phyloP scores from a whole-genome alignment of 1,140 invertebrate species.

The Atopsyche davidsoni region DNA sequence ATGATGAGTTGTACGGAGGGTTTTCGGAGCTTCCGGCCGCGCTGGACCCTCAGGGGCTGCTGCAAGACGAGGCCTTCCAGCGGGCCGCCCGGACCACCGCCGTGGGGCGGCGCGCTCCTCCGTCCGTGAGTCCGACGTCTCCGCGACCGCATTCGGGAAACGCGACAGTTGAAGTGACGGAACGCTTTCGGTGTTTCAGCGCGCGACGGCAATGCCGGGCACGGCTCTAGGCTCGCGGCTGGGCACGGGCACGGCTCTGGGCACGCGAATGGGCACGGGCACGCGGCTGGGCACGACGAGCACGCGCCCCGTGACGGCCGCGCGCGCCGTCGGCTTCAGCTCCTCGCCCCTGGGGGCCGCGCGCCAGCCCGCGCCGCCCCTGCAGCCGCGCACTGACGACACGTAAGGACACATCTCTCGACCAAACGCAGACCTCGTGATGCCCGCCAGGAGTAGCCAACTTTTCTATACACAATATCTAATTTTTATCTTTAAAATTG shows the following conservation, averaged over 20 bases:
- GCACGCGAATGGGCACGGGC: constrained; percentile 33
- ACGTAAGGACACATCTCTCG: constrained; percentile 61
- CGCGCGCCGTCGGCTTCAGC: constrained; percentile 91
- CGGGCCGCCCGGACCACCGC: constrained; percentile 40
- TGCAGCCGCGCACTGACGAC: constrained; percentile 68
- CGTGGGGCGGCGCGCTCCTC: constrained; percentile 38
- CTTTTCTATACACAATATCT: too few relatives aligned
- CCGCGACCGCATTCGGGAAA: background rate
- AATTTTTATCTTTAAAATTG: too few relatives aligned
- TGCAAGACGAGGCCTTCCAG: constrained; percentile 42
- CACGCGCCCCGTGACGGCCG: constrained; percentile 89
- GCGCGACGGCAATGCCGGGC: background rate
- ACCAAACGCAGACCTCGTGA: too few relatives aligned
- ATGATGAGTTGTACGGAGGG: constrained; percentile 42
- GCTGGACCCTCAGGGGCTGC: constrained; percentile 39
- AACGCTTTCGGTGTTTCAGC: constrained; percentile 13
- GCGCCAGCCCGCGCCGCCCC: constrained; percentile 46
- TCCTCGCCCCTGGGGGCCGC: constrained; percentile 54
- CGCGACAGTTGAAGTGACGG: constrained; percentile 10
- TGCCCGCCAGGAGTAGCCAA: too few relatives aligned
- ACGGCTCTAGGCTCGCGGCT: constrained; percentile 35
- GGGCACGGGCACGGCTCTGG: constrained; percentile 38
- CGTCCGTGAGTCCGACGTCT: background rate
- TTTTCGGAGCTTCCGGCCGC: constrained; percentile 45
- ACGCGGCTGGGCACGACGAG: constrained; percentile 33